phyloP scores from a whole-genome alignment of 2,113 vertebrate species.

The Chaetorhynchus papuensis region DNA sequence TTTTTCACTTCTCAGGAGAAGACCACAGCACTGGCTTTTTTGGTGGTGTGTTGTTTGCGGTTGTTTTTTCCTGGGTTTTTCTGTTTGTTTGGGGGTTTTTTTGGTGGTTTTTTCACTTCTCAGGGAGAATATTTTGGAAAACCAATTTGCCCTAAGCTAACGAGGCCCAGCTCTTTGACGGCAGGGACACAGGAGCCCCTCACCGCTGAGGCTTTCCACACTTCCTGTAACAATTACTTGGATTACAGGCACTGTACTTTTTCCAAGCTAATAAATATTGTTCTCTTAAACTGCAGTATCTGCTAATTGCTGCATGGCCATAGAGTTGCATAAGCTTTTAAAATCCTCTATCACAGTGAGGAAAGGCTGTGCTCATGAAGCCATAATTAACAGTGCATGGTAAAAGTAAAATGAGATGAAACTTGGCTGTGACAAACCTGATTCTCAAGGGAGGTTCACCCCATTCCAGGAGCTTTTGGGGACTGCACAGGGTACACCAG shows the following conservation, averaged over 20 bases:
- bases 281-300: background rate
- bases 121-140: background rate
- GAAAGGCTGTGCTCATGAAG: background rate
- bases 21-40: background rate
- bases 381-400: background rate
- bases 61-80: background rate
- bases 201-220: background rate
- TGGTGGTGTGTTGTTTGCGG: background rate
- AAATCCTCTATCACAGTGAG: background rate
- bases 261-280: background rate
- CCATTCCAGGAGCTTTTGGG: background rate
- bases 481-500: background rate
- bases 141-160: background rate
- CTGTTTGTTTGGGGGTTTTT: accelerated
- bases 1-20: accelerated
- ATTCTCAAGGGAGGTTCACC: background rate
- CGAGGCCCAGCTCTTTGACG: background rate
- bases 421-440: background rate
- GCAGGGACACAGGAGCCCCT: background rate
- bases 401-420: background rate
- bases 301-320: background rate
- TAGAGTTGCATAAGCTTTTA: background rate
- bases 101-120: background rate
- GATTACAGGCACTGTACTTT: background rate
- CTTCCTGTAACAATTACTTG: background rate